Base-by-base conservation (phyloP, 2,888 invertebrate genomes). In the Hedychridium roseum region DNA sequence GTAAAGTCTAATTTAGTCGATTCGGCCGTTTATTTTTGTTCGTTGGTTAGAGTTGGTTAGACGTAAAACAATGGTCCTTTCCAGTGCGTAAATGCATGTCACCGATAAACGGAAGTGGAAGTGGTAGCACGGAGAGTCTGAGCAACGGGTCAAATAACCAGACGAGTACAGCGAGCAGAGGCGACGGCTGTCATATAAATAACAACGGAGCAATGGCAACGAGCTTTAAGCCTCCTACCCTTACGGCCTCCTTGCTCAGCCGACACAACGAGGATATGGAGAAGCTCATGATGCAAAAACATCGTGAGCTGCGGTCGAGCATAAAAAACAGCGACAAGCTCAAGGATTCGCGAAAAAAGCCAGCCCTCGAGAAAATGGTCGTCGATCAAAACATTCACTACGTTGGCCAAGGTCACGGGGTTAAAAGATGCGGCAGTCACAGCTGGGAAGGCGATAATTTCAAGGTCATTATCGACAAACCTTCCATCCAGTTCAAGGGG, bases 191-290 rank as follows among this genome's bases (percentile, higher is more conserved):
- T 47, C 80, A 80, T 34, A 70, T 78, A 1, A 80, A 78, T 5
- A 80, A 75, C 15, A 77, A 79, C 43, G 14, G 76, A 73, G 14
- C 73, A 3, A 46, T 36, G 16, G 49, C 39, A 15, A 44, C 50
- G 30, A 76, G 73, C 21, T 81, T 82, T 20, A 83, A 83, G 34
- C 78, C 81, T 3, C 81, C 82, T 0, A 82, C 82, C 12, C 75
- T 88, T 6, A 88, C 88, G 0, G 85, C 86, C 70, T 83, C 82
- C 1, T 64, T 88, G 31, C 73, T 88, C 3, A 82, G 79, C 43
- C 82, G 80, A 67, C 93, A 93, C 74, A 92, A 92, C 64, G 83
- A 86, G 54, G 87, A 89, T 49, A 93, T 93, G 92, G 91, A 92
- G 71, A 90, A 89, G 65, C 82, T 86, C 37, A 84, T 93, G 82